Base-by-base conservation (phyloP, 2,113 vertebrate genomes). In the Limnothrissa miodon region DNA sequence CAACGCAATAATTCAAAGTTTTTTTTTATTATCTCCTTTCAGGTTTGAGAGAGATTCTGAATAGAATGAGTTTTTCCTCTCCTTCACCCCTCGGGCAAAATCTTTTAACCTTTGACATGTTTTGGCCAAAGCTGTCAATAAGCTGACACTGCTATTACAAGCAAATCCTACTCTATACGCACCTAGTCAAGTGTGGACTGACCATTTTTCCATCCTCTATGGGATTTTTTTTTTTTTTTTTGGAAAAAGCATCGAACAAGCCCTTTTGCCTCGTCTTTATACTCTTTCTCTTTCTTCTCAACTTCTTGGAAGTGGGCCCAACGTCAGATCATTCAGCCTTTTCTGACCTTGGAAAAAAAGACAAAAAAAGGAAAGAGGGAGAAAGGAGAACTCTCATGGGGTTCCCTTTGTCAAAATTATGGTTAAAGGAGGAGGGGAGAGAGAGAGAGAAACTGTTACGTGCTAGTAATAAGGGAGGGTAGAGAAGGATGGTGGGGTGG, bases 41-140 rank as follows among this genome's bases (percentile, higher is more conserved):
- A 74, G 66, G 25, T 74, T 36, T 74, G 66, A 74, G 66, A 13
- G 1, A 17, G 66, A 74, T 74, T 11, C 10, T 74, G 66, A 66
- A 82, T 8, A 21, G 45, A 15, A 33, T 74, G 33, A 74, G 66
- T 48, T 90, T n/a, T 90, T 90, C 88, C 89, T 90, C 90, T 89
- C 85, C 88, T 88, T 87, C 90, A 89, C 87, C 89, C 89, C 89
- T 90, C n/a, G 89, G 90, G 90, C 90, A 88, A 90, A 87, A 93
- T 89, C 90, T 84, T 87, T 91, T 93, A 91, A 92, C 89, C 93
- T 94, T 92, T 94, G 93, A 91, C 93, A 93, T 92, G 92, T 93
- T 93, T 93, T 93, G 90, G 89, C 92, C 91, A 17, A 84, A 86
- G 90, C 90, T 84, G 86, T 90, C 92, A 94, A 92, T 90, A 90